Evolutionary conservation across 2,113 vertebrate genomes (phyloP), one percentile per base, ranked within the genome.

Genomic region (Ageneiosus marmoratus): DNA sequence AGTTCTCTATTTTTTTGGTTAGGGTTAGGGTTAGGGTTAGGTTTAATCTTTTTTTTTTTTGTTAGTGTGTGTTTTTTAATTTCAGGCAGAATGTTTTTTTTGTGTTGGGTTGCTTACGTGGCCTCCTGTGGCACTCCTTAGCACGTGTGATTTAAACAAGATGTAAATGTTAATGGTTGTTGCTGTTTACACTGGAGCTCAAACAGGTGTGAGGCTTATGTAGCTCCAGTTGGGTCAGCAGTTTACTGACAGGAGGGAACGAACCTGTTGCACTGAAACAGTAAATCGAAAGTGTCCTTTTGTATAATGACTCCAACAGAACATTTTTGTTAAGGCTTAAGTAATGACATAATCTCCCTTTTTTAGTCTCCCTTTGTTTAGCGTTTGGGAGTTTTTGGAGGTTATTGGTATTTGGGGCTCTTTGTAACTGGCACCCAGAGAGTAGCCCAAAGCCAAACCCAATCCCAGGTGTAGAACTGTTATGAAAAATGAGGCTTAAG

Each of bases 121-220:
- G 67, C 55, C 34, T 76, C 8, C 4, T 6, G 6, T 85, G 80
- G 69, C 65, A 72, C 51, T 72, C 55, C 70, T 73, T 78, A 70
- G 50, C 72, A 51, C 3, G 37, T 51, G 51, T 81, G 60, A 77
- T 81, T 27, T 48, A 77, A 81, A 58, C 51, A 41, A 70, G 80
- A 76, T 73, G 80, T 85, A 75, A 37, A 53, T 77, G 48, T 46
- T 81, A 34, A 34, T 74, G 67, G 37, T 72, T 37, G 56, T n/a
- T 24, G 48, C 18, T 72, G 22, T 67, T 74, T 32, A 62, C 65
- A 60, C 13, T 51, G 6, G 32, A 53, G 24, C 27, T 16, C 9
- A 79, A 58, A 37, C 32, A 32, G 11, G 32, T 69, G 79, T 37
- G 41, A 63, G 58, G 50, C 10, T 18, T 75, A 70, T 13, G 16